A percentile compares a stretch with the other conserved stretches of the same genome.
Evolutionary conservation across 2,113 vertebrate genomes (phyloP).

Genomic region (Leucoraja erinaceus): DNA sequence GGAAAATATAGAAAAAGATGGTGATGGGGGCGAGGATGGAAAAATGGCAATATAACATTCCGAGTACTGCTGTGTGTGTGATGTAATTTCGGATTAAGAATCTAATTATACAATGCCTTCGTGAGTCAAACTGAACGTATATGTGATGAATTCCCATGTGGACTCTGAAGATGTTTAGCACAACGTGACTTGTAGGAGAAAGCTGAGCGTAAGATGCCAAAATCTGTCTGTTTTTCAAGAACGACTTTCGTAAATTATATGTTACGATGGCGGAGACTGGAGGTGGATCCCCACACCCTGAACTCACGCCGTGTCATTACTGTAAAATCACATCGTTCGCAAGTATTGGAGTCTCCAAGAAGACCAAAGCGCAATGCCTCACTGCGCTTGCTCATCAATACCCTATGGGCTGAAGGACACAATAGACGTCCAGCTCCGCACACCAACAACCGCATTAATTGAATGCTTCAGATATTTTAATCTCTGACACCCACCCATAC

Average conservation of each 20-base stretch:
- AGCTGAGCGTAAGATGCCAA: neutral
- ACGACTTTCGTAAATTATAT: neutral
- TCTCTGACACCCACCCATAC: neutral
- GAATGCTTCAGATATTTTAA: neutral
- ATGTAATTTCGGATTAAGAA: neutral
- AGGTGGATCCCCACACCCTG: neutral
- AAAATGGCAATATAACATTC: neutral
- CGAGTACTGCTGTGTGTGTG: neutral
- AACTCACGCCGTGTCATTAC: neutral
- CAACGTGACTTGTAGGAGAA: neutral
- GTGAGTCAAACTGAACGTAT: neutral
- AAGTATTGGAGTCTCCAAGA: neutral
- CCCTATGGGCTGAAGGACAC: neutral
- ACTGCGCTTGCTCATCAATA: neutral
- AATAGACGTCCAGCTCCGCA: neutral
- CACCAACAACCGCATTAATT: neutral
- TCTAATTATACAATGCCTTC: neutral
- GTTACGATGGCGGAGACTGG: neutral
- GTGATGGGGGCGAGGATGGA: neutral
- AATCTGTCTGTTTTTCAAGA: neutral
- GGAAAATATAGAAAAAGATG: neutral
- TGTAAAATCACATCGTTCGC: neutral
- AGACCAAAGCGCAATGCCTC: too few relatives aligned
- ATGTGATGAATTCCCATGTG: neutral
- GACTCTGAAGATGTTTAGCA: neutral